A percentile compares a stretch with the other conserved stretches of the same genome.
Conservation (phyloP, 1,140 invertebrate genomes). For the Eciton burchellii region DNA sequence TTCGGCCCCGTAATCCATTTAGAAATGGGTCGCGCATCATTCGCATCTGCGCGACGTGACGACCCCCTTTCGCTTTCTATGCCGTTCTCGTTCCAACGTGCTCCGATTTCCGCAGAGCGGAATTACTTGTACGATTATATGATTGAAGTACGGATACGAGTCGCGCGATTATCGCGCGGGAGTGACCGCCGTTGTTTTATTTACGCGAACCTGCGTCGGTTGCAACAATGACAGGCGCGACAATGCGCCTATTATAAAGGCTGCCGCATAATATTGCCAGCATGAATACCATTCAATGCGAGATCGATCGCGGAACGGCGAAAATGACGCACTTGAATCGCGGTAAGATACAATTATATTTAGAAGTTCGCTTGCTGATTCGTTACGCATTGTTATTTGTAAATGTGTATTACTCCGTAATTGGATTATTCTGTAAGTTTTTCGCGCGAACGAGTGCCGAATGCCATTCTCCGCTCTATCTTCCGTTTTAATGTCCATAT, state of each 20-base stretch:
- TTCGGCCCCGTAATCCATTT: constrained; percentile 52
- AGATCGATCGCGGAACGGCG: constrained; percentile 4
- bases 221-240: constrained; percentile 25
- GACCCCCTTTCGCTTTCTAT: constrained; percentile 58
- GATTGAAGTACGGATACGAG: too few relatives aligned
- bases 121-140: neutral
- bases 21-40: constrained; percentile 58
- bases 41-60: constrained; percentile 22
- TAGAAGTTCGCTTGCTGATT: neutral
- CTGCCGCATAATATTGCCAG: neutral
- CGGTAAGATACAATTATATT: neutral
- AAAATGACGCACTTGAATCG: constrained; percentile 21
- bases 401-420: neutral
- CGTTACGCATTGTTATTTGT: neutral
- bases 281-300: constrained; percentile 12
- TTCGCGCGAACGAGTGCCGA: neutral
- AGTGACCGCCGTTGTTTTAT: constrained; percentile 23
- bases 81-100: constrained; percentile 3
- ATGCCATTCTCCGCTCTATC: neutral
- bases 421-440: neutral
- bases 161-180: neutral
- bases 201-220: neutral
- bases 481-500: neutral
- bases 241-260: constrained; percentile 45
- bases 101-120: constrained; percentile 21